Evolutionary conservation across 2,113 vertebrate genomes (phyloP), one percentile per base, ranked within the genome.

Genomic region (Piaya cayana): DNA sequence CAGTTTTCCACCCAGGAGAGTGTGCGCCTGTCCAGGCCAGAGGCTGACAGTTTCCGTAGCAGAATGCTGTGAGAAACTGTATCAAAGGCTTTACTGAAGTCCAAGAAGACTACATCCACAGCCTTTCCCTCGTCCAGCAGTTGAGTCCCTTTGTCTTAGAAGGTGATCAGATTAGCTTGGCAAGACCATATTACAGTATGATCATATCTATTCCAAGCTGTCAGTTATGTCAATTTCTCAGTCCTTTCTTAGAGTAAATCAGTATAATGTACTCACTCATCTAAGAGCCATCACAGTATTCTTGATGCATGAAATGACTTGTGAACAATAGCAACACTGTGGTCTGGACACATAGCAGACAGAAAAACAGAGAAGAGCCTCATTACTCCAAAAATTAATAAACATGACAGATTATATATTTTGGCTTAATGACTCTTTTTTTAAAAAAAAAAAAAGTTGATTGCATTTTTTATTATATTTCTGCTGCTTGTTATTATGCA

Each of bases 301-400:
- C 56, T 79, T 91, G 81, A 93, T 89, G 90, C 69, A 14, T 91
- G 82, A 96, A 96, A 93, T 90, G 19, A 77, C 55, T 92, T 65
- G 32, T 15, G 12, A 96, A 96, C 92, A 95, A 59, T 65, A 94
- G 92, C 45, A 87, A 82, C 39, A 80, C 45, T 95, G 37, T 64
- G 63, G 86, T 84, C 67, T 69, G 45, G 69, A 93, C 63, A 69
- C 75, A 62, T 67, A 77, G 68, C 59, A 87, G 76, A 68, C 23
- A 88, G 43, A 37, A 85, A 93, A 88, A 91, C 8, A 69, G 62
- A 80, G 82, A 83, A 17, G 34, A 87, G 21, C 79, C 34, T 88
- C 21, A 69, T 92, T 90, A 29, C 36, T 71, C 17, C 55, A 52
- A 64, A 80, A 91, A 78, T 79, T 58, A 86, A 91, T 62, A 59